Conservation (phyloP, 2,888 invertebrate species). For the Leptinotarsa haldemani region DNA sequence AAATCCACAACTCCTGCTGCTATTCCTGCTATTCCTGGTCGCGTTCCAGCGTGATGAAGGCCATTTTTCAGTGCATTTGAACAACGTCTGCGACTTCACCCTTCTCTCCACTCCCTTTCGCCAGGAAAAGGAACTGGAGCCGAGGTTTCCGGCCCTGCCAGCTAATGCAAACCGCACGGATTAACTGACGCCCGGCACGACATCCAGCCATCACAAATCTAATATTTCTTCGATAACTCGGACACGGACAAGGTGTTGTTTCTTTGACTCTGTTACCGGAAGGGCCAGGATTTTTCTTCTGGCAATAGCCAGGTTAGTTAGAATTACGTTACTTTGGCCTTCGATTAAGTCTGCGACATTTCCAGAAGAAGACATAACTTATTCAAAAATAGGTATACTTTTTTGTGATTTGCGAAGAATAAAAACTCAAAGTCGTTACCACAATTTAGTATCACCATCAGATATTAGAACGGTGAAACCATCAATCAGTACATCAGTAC, state of each 20-base stretch:
- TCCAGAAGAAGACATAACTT: too few species aligned
- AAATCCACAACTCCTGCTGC: too few species aligned
- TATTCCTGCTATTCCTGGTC: too few species aligned
- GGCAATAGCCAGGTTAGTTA: too few species aligned
- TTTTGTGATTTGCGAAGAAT: too few species aligned
- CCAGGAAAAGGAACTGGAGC: conserved; percentile 63
- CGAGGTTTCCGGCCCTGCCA: conserved; percentile 61
- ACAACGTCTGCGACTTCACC: conserved; percentile 1
- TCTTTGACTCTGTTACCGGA: neutral
- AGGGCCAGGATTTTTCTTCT: neutral
- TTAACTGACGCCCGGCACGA: conserved; percentile 56
- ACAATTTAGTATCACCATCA: too few species aligned
- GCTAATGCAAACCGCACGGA: conserved; percentile 41
- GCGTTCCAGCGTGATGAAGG: neutral
- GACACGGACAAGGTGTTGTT: conserved; percentile 2
- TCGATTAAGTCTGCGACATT: too few species aligned
- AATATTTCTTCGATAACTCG: conserved; percentile 27
- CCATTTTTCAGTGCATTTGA: conserved; percentile 6
- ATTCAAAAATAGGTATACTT: too few species aligned
- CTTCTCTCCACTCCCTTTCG: conserved; percentile 52
- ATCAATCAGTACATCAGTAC: too few species aligned
- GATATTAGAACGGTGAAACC: too few species aligned
- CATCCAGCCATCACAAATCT: conserved; percentile 54
- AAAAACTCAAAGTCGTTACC: too few species aligned
- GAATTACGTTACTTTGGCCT: too few species aligned